Base-by-base conservation (phyloP, 2,888 invertebrate genomes). In the Pachydiplax longipennis region DNA sequence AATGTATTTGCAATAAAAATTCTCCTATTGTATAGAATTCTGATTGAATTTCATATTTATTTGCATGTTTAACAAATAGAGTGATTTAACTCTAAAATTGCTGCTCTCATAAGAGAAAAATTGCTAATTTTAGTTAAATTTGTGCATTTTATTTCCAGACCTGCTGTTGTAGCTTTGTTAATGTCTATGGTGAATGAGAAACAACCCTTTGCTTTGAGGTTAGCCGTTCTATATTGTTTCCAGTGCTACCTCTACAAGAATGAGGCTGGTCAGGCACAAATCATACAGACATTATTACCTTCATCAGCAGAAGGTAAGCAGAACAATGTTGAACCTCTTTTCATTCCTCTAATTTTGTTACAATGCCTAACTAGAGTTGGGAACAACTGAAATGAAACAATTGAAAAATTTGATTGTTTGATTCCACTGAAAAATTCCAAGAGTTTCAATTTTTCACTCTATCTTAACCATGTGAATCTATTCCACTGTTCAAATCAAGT, bases 121-220 rank as follows among this genome's bases (percentile, higher is more conserved):
- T 44, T 44, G 8, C 44, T 1, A 0, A 44, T 10, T 8, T 10
- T 10, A 0, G 8, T 8, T 44, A 44, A 10, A 44, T n/a, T 12
- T 25, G 5, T 61, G 13, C 2, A 25, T 48, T n/a, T 1, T 81
- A 61, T 31, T 93, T 94, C 15, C 93, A 96, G 99, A 91, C 98
- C 99, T 0, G 98, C 98, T 0, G 97, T 99, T 90, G 98, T 99
- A 0, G 98, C 99, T 81, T 95, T 99, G 12, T 94, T 99, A 13
- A 98, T 99, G 98, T 99, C 99, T 0, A 99, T 99, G 99, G 98
- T 99, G 10, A 99, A 99, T 94, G 99, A 99, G 93, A 99, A 99
- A 93, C 99, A 99, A 93, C 97, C 99, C 0, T 97, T 99, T 93
- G 94, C 95, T 0, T 94, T 98, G 93, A 96, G 99, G 91, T 98